Conservation (phyloP, 2,797 vertebrate genomes). For the Sebastiscus tertius region DNA sequence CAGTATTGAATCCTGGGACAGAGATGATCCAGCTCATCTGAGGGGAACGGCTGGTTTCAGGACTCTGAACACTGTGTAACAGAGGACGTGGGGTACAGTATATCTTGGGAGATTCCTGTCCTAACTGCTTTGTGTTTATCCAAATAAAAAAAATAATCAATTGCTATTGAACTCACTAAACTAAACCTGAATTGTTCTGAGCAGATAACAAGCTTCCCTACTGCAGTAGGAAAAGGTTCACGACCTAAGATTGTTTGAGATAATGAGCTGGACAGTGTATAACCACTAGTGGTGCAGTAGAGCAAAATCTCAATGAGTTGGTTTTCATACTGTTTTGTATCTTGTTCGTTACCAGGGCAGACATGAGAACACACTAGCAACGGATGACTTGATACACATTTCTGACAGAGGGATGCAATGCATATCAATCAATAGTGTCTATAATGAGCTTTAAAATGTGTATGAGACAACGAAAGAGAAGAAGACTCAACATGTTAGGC, state of each 20-base stretch:
- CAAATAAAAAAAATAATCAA: background rate
- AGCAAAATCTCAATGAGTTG: background rate
- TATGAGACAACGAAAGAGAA: background rate
- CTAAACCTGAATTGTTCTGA: background rate
- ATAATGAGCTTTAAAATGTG: background rate
- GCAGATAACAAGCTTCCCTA: background rate
- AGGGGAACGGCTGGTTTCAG: background rate
- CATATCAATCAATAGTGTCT: background rate
- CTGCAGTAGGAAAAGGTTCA: background rate
- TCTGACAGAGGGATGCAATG: background rate
- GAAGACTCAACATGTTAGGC: background rate
- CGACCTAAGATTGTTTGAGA: background rate
- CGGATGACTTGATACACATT: background rate
- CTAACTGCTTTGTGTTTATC: background rate
- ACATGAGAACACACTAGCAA: background rate
- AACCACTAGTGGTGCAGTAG: background rate
- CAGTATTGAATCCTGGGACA: background rate
- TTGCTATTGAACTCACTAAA: background rate
- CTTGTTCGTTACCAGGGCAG: background rate
- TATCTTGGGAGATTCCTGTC: background rate
- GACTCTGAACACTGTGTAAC: background rate
- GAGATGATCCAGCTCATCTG: background rate
- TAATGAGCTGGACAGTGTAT: background rate
- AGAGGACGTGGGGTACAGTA: background rate
- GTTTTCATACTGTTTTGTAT: background rate